Percentiles rank a stretch among this genome's conserved stretches.
Conservation (phyloP, 2,113 vertebrate species). For the Podilymbus podiceps region DNA sequence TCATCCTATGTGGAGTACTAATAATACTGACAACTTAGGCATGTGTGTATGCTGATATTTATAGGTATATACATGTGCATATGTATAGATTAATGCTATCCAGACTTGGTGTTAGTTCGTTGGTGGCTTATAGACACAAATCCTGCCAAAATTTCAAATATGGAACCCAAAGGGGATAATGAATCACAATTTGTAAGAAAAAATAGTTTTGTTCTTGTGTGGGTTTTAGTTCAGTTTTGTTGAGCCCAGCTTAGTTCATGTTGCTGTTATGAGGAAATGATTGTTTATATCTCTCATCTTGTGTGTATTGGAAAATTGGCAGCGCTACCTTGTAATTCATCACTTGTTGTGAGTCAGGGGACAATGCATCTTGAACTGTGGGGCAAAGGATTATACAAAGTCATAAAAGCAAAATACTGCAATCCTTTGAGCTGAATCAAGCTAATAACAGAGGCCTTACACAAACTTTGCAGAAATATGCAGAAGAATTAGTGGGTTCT, state of each 20-base stretch:
- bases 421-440: not conserved
- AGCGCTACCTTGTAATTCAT: conserved; percentile 13
- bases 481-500: not conserved
- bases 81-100: not conserved
- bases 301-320: conserved; percentile 56
- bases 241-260: not conserved
- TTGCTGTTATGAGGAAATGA: conserved; percentile 33
- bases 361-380: conserved; percentile 22
- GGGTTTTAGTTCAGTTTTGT: not conserved
- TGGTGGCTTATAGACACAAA: not conserved
- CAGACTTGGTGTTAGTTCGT: not conserved
- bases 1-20: not conserved
- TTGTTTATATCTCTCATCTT: conserved; percentile 44
- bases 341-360: conserved; percentile 31
- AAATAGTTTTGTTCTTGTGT: not conserved
- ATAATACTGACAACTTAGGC: not conserved
- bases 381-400: not conserved
- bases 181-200: not conserved
- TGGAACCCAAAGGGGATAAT: not conserved
- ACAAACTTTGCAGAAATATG: not conserved
- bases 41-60: not conserved
- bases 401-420: not conserved
- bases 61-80: not conserved
- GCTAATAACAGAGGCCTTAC: not conserved
- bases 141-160: not conserved